These are phyloP conservation scores for Crotophaga sulcirostris DNA, from an alignment of 2,113 vertebrate genomes.

Conservation along the genomic window DNA sequence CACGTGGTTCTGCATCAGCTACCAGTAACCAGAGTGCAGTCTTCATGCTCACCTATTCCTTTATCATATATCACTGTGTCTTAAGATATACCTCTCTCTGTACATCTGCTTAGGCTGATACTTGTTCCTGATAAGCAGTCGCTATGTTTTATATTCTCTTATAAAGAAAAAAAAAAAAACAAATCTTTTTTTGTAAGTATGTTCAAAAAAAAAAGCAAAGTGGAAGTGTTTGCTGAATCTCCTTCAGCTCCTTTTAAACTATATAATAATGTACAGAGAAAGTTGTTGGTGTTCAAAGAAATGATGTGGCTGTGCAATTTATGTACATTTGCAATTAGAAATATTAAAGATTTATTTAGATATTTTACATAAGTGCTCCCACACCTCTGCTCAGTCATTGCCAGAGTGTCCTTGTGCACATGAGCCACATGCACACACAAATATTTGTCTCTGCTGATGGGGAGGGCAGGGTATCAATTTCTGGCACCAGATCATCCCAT, in stretches of 20 bases:
- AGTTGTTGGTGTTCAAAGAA: slow-evolving; percentile 88
- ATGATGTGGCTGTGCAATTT: slow-evolving; percentile 96
- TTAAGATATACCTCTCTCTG: slow-evolving; percentile 72
- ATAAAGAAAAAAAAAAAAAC: slow-evolving; percentile 48
- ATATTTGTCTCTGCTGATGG: too few species aligned
- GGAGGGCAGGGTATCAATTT: too few species aligned
- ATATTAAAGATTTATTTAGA: slow-evolving; percentile 99
- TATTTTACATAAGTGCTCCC: slow-evolving; percentile 85
- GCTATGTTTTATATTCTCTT: slow-evolving; percentile 93
- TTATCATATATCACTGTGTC: slow-evolving; percentile 67
- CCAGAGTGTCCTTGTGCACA: not conserved
- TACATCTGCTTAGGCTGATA: slow-evolving; percentile 74
- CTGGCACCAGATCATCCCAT: too few species aligned
- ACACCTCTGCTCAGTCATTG: not conserved
- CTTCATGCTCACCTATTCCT: slow-evolving; percentile 19
- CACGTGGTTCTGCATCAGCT: slow-evolving; percentile 14
- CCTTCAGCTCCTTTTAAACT: slow-evolving; percentile 81
- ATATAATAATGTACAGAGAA: slow-evolving; percentile 98
- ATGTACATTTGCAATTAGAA: slow-evolving; percentile 99
- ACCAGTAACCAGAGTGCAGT: not conserved
- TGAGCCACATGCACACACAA: accelerated
- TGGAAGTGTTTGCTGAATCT: slow-evolving; percentile 84
- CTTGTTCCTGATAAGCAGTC: slow-evolving; percentile 82
- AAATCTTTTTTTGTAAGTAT: slow-evolving; percentile 90
- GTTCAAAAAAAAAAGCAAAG: slow-evolving; percentile 77